Conservation (phyloP, 2,797 vertebrate genomes). For the Limnodromus scolopaceus region DNA sequence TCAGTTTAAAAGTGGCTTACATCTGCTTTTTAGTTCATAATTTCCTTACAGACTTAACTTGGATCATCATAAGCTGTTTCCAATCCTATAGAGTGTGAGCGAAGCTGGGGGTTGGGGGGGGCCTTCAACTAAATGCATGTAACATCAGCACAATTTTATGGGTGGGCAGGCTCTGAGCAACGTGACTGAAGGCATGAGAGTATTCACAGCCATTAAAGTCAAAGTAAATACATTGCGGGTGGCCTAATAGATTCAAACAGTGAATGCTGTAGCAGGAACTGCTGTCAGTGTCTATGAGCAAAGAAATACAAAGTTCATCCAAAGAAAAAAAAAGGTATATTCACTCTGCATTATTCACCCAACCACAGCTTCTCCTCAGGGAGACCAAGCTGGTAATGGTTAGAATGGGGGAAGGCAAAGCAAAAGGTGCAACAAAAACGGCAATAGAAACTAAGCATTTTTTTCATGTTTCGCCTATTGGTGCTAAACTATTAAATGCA, state of each 20-base stretch:
- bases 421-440: neutral
- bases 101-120: neutral
- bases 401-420: neutral
- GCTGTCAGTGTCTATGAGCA: neutral
- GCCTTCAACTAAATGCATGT: neutral
- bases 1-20: constrained; percentile 24
- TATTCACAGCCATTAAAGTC: constrained; percentile 16
- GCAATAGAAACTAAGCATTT: neutral
- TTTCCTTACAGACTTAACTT: constrained; percentile 40
- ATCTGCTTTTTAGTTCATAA: constrained; percentile 40
- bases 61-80: constrained; percentile 24
- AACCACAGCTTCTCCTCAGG: neutral
- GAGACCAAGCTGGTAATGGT: neutral
- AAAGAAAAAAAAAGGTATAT: neutral
- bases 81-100: neutral
- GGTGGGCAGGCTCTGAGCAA: neutral
- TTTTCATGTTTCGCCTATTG: neutral
- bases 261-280: neutral
- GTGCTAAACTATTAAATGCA: accelerated
- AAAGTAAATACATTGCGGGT: neutral
- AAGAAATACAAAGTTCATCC: neutral
- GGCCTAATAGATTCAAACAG: neutral
- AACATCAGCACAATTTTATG: neutral
- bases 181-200: neutral
- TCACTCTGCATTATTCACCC: neutral